phyloP scores from a whole-genome alignment of 2,113 vertebrate genomes.

The Chaetodon trifascialis region DNA sequence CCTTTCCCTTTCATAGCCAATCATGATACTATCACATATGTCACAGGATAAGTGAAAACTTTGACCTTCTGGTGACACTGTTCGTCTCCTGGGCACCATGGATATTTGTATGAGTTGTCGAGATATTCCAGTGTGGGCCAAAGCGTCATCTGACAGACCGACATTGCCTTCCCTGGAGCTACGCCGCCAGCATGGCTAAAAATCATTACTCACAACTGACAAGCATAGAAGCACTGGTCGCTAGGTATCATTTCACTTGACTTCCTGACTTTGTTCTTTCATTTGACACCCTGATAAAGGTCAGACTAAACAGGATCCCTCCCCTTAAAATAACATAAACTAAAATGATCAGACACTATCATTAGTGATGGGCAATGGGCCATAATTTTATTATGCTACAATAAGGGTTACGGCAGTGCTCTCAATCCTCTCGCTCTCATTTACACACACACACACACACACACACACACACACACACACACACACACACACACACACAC shows the following conservation, averaged over 20 bases:
- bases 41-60: background rate
- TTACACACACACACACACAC: constrained; percentile 28
- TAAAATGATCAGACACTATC: constrained; percentile 29
- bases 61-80: background rate
- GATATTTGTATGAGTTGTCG: background rate
- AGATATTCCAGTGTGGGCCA: background rate
- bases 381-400: constrained; percentile 41
- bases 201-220: background rate
- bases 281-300: constrained; percentile 20
- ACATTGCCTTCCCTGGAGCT: background rate
- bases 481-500: no score
- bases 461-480: background rate
- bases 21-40: background rate
- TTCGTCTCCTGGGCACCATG: background rate
- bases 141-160: background rate
- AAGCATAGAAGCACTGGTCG: background rate
- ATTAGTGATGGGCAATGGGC: constrained; percentile 35
- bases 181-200: background rate
- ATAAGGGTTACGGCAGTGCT: constrained; percentile 18
- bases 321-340: constrained; percentile 25
- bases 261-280: background rate
- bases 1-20: no score
- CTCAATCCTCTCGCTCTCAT: background rate
- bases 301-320: background rate
- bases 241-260: background rate